phyloP scores from a whole-genome alignment of 2,888 invertebrate species.

The Scaptomyza polygonia region DNA sequence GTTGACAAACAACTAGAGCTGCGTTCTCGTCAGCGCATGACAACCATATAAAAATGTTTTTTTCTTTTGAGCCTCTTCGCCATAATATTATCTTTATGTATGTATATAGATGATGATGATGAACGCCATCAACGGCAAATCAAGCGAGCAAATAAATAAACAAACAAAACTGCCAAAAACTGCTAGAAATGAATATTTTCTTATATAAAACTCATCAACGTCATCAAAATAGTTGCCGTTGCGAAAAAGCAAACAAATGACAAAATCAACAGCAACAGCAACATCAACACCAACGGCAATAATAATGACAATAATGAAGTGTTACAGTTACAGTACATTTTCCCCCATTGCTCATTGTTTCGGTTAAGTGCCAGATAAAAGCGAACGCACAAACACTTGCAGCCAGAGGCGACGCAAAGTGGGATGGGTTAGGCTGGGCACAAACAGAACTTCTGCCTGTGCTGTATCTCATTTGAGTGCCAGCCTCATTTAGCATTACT shows the following conservation, averaged over 20 bases:
- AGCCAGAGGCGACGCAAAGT: conserved; percentile 1
- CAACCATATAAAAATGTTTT: conserved; percentile 56
- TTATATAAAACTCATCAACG: conserved; percentile 69
- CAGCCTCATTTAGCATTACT: conserved; percentile 54
- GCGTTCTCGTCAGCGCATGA: conserved; percentile 30
- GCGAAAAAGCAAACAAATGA: conserved; percentile 47
- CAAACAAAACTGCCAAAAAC: conserved; percentile 52
- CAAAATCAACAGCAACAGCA: conserved; percentile 9
- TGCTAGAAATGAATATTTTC: conserved; percentile 47
- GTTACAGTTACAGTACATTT: conserved; percentile 59
- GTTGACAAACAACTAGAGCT: conserved; percentile 45
- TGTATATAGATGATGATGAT: conserved; percentile 30
- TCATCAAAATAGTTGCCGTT: conserved; percentile 58
- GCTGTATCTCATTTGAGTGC: conserved; percentile 30
- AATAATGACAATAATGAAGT: conserved; percentile 66
- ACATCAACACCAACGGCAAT: conserved; percentile 19
- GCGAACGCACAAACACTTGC: conserved; percentile 43
- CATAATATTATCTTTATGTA: conserved; percentile 22
- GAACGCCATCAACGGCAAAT: conserved; percentile 67
- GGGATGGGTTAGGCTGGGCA: neutral
- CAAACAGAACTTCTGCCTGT: neutral
- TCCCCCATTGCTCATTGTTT: conserved; percentile 49
- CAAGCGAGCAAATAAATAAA: conserved; percentile 63
- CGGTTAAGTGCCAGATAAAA: conserved; percentile 58
- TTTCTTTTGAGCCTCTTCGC: conserved; percentile 20